Evolutionary conservation across 2,888 invertebrate species (phyloP).

Genomic region (Eupithecia subfuscata): DNA sequence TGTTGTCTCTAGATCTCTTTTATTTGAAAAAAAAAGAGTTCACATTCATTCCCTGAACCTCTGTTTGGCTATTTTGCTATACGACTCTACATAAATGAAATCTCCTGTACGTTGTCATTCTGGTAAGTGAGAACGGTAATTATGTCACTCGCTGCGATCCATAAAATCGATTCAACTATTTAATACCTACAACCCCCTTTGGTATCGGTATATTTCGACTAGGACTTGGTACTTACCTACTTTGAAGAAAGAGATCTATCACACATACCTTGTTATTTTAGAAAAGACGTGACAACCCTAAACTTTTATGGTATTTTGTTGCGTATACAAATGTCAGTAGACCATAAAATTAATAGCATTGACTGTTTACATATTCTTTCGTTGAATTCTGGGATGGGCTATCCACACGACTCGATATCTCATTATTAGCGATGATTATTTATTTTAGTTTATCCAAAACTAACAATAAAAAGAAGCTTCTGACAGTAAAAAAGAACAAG

Average conservation of each 20-base stretch:
- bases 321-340: constrained; percentile 31
- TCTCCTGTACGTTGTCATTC: not conserved
- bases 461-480: not conserved
- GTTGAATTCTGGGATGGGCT: constrained; percentile 3
- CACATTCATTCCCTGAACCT: too few relatives aligned
- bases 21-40: too few relatives aligned
- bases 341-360: constrained; percentile 31
- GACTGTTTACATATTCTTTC: constrained; percentile 15
- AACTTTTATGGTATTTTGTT: constrained; percentile 22
- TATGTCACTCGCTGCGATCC: too few relatives aligned
- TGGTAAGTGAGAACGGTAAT: not conserved
- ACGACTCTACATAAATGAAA: not conserved
- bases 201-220: not conserved
- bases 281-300: constrained; percentile 23
- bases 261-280: not conserved
- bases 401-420: not conserved
- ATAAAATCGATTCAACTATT: too few relatives aligned
- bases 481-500: not conserved
- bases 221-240: too few relatives aligned
- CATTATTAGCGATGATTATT: not conserved
- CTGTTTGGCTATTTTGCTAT: not conserved
- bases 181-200: not conserved
- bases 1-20: too few relatives aligned
- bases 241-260: not conserved
- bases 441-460: not conserved